Evolutionary conservation across 2,797 vertebrate genomes (phyloP), one percentile per base, ranked within the genome.

Genomic region (Knipowitschia caucasica): DNA sequence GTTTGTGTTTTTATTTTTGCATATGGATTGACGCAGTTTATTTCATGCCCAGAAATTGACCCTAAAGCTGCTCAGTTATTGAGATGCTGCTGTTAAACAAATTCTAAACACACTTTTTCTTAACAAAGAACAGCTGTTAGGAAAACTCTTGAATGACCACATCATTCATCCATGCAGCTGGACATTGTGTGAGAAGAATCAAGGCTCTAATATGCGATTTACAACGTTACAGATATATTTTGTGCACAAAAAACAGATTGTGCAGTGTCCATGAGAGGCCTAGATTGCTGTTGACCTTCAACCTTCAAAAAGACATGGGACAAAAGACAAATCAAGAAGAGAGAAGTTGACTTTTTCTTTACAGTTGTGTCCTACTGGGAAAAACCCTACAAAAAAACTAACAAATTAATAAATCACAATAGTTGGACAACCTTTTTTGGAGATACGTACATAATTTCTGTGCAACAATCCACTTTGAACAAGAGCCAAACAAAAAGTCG

Each of bases 221-320:
- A 21, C 20, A 14, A 29, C 53, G 34, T 15, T 3, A 10, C 36
- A 52, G 39, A 53, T 25, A 45, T 29, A 11, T 31, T 50, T 61
- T 7, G 1, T 4, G 35, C n/a, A 15, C 11, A 56, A 64, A 31
- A 46, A 26, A 34, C 7, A 18, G 2, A 38, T 5, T 26, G 14
- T 12, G 21, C 3, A 10, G 31, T 15, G 11, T 30, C 17, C 17
- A 14, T 10, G 29, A 18, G 18, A 31, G n/a, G 2, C 0, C 0
- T 24, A 17, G 20, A 7, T 42, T 10, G 4, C 39, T 12, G 7
- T 4, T 38, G 30, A 34, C 20, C 7, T 45, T 64, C 14, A 15
- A 25, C 20, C 4, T 49, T 61, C 15, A 17, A 4, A 7, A 12
- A 21, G 4, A 63, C 24, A 65, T 2, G 12, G 1, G 11, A 30